Evolutionary conservation across 2,888 invertebrate species (phyloP), one percentile per base, ranked within the genome.

Genomic region (Leptinotarsa haldemani): DNA sequence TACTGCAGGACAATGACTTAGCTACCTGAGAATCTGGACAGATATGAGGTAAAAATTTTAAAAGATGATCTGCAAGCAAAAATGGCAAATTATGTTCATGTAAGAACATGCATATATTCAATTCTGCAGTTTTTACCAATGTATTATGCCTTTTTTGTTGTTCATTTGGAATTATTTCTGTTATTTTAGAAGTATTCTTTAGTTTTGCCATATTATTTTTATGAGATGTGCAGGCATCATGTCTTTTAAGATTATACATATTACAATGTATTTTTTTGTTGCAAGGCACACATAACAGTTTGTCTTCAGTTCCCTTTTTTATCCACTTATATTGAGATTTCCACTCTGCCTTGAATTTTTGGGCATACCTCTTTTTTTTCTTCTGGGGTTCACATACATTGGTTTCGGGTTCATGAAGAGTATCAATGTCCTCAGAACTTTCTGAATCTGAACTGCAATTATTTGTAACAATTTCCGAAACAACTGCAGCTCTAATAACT

Each of bases 41-140:
- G 48, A 48, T 48, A 48, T 48, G 48, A 48, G 48, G 12, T 48
- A 48, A 48, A 48, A 48, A 48, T 0, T 48, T 13, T 13, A 12
- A 48, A 48, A 48, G 48, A 47, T 70, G 64, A 2, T 47, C 64
- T 9, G 20, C 46, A 18, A 69, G 18, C 25, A 69, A 18, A 48
- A 69, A 69, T 9, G 69, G 69, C 63, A 69, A 61, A 63, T 69
- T 69, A 63, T 63, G 64, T 63, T 69, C 69, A 18, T 61, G 61
- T 69, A 69, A 69, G 2, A 63, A 69, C 63, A 69, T 40, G 63
- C 61, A 61, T 47, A 70, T 25, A 46, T 70, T 70, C 22, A 63
- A 46, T 63, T 70, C 69, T 64, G 63, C 64, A 16, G 9, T 61
- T 20, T 70, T 70, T 22, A 70, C 64, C 48, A 48, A 48, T 48